phyloP scores from a whole-genome alignment of 2,888 invertebrate genomes.

The Romanomermis culicivorax region DNA sequence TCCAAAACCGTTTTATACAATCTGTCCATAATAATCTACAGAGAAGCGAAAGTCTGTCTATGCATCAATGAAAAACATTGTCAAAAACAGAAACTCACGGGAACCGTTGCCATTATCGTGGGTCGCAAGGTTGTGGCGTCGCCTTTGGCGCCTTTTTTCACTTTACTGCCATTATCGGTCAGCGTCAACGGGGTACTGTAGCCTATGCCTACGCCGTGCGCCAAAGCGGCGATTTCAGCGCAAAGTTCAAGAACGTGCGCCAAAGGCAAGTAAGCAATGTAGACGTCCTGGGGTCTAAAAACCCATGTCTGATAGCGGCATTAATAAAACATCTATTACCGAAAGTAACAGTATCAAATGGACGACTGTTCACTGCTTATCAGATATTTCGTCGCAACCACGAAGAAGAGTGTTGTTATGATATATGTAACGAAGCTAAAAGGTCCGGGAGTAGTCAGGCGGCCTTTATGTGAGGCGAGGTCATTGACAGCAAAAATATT shows the following conservation, averaged over 20 bases:
- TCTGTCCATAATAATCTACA: conserved; percentile 76
- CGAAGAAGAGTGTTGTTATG: too few species aligned
- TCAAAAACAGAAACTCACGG: conserved; percentile 38
- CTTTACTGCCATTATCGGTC: conserved; percentile 53
- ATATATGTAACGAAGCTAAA: too few species aligned
- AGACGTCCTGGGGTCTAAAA: conserved; percentile 41
- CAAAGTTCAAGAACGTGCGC: conserved; percentile 90
- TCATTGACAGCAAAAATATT: too few species aligned
- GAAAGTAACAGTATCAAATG: too few species aligned
- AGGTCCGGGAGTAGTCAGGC: too few species aligned
- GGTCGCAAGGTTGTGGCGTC: conserved; percentile 75
- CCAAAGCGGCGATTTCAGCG: conserved; percentile 39
- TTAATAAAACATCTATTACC: too few species aligned
- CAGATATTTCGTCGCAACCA: too few species aligned
- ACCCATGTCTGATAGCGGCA: too few species aligned
- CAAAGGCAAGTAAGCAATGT: conserved; percentile 82
- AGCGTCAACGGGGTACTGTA: conserved; percentile 79
- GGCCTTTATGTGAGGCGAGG: too few species aligned
- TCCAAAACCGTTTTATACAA: conserved; percentile 91
- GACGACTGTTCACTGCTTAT: too few species aligned
- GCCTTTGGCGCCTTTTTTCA: conserved; percentile 77
- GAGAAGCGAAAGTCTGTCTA: conserved; percentile 1
- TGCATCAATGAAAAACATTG: neutral
- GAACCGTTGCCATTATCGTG: conserved; percentile 84
- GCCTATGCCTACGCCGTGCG: conserved; percentile 67